Evolutionary conservation across 1,140 invertebrate species (phyloP), one percentile per base, ranked within the genome.

Genomic region (Penaeus japonicus): DNA sequence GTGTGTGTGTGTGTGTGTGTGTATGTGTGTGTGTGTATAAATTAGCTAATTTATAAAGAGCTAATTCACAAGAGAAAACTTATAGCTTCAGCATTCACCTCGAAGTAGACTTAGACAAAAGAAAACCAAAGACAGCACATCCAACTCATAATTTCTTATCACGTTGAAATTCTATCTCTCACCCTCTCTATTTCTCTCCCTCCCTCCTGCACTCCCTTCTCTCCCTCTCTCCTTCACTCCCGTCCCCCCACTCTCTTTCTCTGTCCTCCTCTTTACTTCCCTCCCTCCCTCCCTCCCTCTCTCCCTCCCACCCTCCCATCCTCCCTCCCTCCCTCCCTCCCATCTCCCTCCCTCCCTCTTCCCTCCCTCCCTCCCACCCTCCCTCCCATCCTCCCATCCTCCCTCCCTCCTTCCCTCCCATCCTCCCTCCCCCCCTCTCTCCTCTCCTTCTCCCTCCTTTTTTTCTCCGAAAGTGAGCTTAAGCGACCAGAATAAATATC

Each of bases 371-470:
- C 32, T 78, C 77, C 18, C 77, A 35, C 77, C 12, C 27, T 32
- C 73, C 20, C 73, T 70, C 65, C 24, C 65, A n/a, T n/a, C 55
- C 79, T 62, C 80, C 59, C 80, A 59, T 54, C 30, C 54, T 83
- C 55, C 30, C 80, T 83, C 80, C 59, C 80, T 83, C 80, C 32
- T 54, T 83, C 80, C 59, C 80, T 83, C 80, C 59, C 80, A 59
- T 54, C 59, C 80, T 82, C 80, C 59, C 80, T 83, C 80, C 59
- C 27, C 5, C 20, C 17, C 57, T 32, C 17, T 20, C 80, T 24
- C 53, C 3, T 3, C 17, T 54, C 20, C 57, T 32, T n/a, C 27
- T 53, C 30, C 62, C 30, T 27, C 30, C 62, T 65, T 27, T 65
- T 27, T 65, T 27, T 65, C 62, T 65, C 62, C 39, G 7, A 47